These are phyloP conservation scores for Upupa epops DNA, from an alignment of 2,113 vertebrate genomes.

Conservation along the genomic window DNA sequence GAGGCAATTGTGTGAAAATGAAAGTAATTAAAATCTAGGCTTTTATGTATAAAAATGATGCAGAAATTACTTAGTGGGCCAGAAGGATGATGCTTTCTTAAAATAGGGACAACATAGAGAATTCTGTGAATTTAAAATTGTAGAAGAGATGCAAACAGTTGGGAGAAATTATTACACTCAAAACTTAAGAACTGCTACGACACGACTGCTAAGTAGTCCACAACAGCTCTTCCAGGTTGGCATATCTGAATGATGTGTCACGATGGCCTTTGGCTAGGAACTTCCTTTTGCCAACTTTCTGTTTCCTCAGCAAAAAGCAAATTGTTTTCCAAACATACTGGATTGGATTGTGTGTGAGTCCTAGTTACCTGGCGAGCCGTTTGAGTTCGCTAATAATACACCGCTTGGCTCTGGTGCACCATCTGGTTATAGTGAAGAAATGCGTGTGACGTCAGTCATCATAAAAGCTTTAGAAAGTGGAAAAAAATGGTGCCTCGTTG, in stretches of 20 bases:
- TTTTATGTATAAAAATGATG: neutral
- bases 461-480: neutral
- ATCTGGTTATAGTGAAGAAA: neutral
- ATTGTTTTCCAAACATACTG: neutral
- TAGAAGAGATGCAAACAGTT: neutral
- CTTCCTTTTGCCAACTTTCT: neutral
- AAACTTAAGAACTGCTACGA: neutral
- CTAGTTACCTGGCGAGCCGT: neutral
- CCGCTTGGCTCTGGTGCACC: neutral
- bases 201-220: neutral
- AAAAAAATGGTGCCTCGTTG: neutral
- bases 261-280: neutral
- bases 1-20: neutral
- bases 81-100: neutral
- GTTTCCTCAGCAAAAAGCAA: neutral
- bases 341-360: neutral
- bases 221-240: neutral
- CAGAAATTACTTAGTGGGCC: neutral
- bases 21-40: neutral
- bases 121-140: neutral
- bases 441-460: neutral
- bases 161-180: neutral
- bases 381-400: neutral
- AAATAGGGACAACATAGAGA: neutral
- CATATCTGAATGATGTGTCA: neutral